Base-by-base conservation (phyloP, 1,140 invertebrate species). In the Atta cephalotes region DNA sequence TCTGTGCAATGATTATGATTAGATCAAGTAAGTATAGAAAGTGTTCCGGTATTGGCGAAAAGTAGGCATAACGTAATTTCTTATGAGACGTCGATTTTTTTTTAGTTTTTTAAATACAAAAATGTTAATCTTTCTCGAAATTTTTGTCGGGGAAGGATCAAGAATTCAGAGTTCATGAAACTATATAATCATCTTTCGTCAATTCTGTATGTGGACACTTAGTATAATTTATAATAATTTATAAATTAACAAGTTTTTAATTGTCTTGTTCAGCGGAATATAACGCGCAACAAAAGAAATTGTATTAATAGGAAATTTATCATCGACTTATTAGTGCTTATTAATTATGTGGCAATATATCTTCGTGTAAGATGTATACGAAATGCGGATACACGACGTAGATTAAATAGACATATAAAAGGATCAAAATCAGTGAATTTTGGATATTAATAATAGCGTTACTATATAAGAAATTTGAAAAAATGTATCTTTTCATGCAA, bases 1-100 rank as follows among this genome's bases (percentile, higher is more conserved):
- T 90, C 89, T 90, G 87, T 87, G 88, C 78, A 91, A 89, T 91
- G 84, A 72, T 88, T 88, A 84, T 82, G 60, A 87, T 79, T 77
- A 87, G 60, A 82, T 85, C 68, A 85, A 91, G 85, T 78, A 35
- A 91, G 85, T 78, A 35, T 85, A 60, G 18, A 31, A 49, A 65
- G 45, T 35, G 25, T 56, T 21, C 28, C n/a, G 9, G 14, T 62
- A 71, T 70, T 65, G 70, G 49, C 60, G 25, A 84, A 85, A 56
- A 70, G 53, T 63, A 56, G 21, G 31, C 18, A 25, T 79, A 58
- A 45, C 31, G 14, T 81, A 68, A 51, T 87, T 70, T 87, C 31
- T 72, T 71, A 78, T 5, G 9, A 68, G 35, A 65, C 28, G 31
- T 72, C 21, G 53, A 71, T 71, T 87, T 31, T 72, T 49, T 81